These are phyloP conservation scores for Xiphophorus couchianus DNA, from an alignment of 2,113 vertebrate genomes.

Conservation along the genomic window DNA sequence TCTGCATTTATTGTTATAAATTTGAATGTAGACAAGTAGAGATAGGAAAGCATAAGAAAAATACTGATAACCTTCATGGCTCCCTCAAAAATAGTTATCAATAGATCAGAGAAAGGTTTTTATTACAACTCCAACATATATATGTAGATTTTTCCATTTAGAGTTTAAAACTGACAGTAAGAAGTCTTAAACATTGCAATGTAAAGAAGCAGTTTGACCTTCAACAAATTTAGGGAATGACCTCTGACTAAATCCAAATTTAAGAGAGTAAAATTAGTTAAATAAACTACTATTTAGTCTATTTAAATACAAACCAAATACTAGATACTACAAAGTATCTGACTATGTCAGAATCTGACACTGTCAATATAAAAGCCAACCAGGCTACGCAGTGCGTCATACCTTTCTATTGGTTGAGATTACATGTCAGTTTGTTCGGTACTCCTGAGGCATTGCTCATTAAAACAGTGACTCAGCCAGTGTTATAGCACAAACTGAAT, in stretches of 20 bases:
- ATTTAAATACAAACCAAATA: no score
- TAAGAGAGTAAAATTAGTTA: not conserved
- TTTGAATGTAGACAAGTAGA: not conserved
- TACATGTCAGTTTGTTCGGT: not conserved
- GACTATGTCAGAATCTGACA: not conserved
- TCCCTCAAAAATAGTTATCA: not conserved
- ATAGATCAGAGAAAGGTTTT: not conserved
- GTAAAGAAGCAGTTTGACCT: no score
- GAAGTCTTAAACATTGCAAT: not conserved
- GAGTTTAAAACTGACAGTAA: not conserved
- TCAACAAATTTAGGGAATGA: not conserved
- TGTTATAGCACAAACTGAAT: not conserved
- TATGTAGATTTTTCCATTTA: no score
- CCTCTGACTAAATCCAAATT: not conserved
- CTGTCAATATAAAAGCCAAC: not conserved
- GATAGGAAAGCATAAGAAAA: not conserved
- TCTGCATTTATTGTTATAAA: no score
- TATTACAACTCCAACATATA: not conserved
- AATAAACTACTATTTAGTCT: no score
- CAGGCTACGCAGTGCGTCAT: not conserved
- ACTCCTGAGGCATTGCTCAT: not conserved
- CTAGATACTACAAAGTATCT: no score
- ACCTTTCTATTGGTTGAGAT: not conserved
- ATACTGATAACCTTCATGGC: not conserved
- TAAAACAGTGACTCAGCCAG: not conserved